Conservation (phyloP, 1,140 invertebrate genomes). For the Drosophila watanabei region DNA sequence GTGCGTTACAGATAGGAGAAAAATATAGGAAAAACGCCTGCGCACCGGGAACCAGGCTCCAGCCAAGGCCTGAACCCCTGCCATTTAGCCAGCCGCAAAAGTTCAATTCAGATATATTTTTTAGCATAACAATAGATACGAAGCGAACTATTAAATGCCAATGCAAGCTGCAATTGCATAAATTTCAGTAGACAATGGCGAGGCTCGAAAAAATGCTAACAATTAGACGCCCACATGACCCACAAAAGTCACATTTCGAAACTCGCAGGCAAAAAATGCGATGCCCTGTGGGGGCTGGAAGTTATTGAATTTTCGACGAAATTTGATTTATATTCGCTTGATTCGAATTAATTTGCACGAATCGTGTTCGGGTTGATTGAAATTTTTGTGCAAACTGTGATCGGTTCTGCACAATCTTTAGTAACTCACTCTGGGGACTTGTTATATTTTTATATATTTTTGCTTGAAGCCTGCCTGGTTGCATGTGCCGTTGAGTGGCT, state of each 20-base stretch:
- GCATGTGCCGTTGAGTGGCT: background rate
- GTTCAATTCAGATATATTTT: conserved; percentile 40
- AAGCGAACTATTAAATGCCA: conserved; percentile 61
- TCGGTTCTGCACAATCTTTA: conserved; percentile 6
- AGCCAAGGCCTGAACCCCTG: conserved; percentile 22
- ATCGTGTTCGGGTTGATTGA: conserved; percentile 36
- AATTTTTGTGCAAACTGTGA: conserved; percentile 7
- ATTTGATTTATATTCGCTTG: conserved; percentile 62
- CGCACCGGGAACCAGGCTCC: conserved; percentile 24
- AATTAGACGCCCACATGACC: conserved; percentile 77
- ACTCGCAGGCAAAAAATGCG: conserved; percentile 14
- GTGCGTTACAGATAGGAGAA: conserved; percentile 52
- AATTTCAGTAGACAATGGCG: conserved; percentile 57
- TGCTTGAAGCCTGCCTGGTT: background rate
- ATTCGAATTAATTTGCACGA: conserved; percentile 59
- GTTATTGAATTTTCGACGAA: conserved; percentile 58
- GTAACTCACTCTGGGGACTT: conserved; percentile 14
- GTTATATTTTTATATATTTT: background rate
- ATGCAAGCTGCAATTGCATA: conserved; percentile 59
- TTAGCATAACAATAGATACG: conserved; percentile 56
- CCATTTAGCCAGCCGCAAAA: conserved; percentile 41
- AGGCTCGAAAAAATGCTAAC: conserved; percentile 57
- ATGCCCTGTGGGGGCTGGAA: conserved; percentile 60
- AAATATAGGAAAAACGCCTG: conserved; percentile 24
- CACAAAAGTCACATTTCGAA: conserved; percentile 50